Base-by-base conservation (phyloP, 2,888 invertebrate genomes). In the Agonum fuliginosum region DNA sequence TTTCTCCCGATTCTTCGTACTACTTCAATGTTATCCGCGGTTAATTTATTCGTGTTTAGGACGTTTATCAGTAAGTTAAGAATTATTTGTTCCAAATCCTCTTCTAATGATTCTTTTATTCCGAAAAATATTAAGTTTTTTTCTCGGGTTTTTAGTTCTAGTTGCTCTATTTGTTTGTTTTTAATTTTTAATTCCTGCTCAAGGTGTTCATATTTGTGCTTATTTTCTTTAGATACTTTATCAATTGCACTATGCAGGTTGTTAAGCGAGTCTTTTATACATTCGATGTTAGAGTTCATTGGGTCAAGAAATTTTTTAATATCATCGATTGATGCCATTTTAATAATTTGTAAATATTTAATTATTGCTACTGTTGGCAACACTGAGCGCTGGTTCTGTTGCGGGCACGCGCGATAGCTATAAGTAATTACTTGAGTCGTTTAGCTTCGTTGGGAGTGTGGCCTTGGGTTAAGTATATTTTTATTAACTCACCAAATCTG, bases 51-150 rank as follows among this genome's bases (percentile, higher is more conserved):
- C 6, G 8, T 43, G 6, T 51, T 20, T 51, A 8, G n/a, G 20
- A 20, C 51, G 22, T 51, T 22, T 20, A 20, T 2, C 51, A 51
- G 22, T 19, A 51, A 20, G 6, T 51, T 20, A 6, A 22, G 10
- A 22, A 51, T 51, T 51, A 10, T 51, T 51, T 20, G 20, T 22
- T 19, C 20, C 22, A 51, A 8, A 22, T 51, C 10, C 10, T 51
- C 51, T 2, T 51, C 22, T 6, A 20, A 8, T 22, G 10, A 19
- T 22, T 51, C 51, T 20, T 20, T 19, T 51, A 51, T 20, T 51
- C 19, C 51, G 10, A 22, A 51, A 51, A 51, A 51, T 51, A 51
- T 51, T 22, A 51, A 19, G 19, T 51, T 51, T 51, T 8, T 20
- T 51, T 43, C 43, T 6, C 8, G 43, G 43, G 6, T 43, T 43